Conservation (phyloP, 2,888 invertebrate genomes). For the Drosophila koepferae region DNA sequence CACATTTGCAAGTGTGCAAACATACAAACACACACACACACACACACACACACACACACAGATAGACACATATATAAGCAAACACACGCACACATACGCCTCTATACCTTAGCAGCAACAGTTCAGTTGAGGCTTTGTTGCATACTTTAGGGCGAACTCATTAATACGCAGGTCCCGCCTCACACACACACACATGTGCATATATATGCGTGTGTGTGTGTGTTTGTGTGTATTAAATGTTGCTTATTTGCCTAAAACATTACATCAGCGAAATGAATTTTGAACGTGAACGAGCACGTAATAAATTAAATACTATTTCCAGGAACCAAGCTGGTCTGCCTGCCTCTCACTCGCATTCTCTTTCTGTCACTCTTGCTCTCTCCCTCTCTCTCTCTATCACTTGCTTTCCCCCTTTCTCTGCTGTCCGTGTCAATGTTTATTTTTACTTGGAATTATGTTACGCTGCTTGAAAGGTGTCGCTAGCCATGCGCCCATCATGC, state of each 20-base stretch:
- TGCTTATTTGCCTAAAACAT: constrained; percentile 75
- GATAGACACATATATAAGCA: constrained; percentile 13
- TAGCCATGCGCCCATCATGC: background rate
- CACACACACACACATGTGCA: constrained; percentile 14
- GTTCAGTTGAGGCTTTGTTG: constrained; percentile 51
- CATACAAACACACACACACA: constrained; percentile 21
- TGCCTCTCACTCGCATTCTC: background rate
- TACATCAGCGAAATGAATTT: constrained; percentile 79
- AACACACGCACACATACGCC: background rate
- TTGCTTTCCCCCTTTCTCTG: background rate
- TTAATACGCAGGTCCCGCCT: constrained; percentile 49
- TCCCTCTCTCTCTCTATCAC: background rate
- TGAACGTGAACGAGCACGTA: constrained; percentile 56
- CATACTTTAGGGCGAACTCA: constrained; percentile 75
- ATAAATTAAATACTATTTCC: constrained; percentile 74
- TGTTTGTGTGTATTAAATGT: constrained; percentile 41
- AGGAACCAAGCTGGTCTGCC: constrained; percentile 35
- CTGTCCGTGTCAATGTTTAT: constrained; percentile 71
- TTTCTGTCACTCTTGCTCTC: background rate
- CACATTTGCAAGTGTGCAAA: constrained; percentile 45
- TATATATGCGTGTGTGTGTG: constrained; percentile 8
- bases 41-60: constrained; percentile 15
- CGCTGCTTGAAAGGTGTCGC: constrained; percentile 27
- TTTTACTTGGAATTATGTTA: constrained; percentile 76
- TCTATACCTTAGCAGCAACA: background rate